A percentile compares a stretch with the other conserved stretches of the same genome.
Evolutionary conservation across 2,797 vertebrate species (phyloP).

Genomic region (Hirundo rustica): DNA sequence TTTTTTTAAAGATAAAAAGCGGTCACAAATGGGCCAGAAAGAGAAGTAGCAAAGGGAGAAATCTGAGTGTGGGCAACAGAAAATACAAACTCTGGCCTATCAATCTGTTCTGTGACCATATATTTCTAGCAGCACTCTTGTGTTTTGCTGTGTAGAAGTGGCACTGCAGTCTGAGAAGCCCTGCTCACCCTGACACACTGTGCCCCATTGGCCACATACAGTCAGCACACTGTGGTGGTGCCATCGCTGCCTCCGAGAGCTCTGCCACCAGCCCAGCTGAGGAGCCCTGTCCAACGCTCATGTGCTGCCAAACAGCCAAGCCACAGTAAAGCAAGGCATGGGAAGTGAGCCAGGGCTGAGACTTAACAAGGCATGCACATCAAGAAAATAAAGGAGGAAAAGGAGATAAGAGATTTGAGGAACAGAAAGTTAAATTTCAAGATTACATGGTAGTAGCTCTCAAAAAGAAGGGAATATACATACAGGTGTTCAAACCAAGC

Average conservation of each 20-base stretch:
- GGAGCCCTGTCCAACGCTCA: background rate
- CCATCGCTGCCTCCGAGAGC: rapidly evolving
- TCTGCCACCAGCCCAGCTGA: background rate
- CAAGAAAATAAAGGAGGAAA: background rate
- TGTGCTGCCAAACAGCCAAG: background rate
- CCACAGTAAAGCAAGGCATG: background rate
- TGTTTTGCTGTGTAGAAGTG: background rate
- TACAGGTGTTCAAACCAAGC: background rate
- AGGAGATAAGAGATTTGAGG: background rate
- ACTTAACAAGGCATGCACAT: background rate
- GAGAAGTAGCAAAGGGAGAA: background rate
- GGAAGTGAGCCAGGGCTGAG: background rate
- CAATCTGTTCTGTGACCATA: background rate
- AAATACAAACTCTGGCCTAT: background rate
- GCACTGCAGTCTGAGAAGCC: background rate
- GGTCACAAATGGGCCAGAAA: background rate
- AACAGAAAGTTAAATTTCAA: background rate
- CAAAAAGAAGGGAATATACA: background rate
- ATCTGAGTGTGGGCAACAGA: background rate
- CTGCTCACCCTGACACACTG: background rate
- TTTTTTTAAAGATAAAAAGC: background rate
- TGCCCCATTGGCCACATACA: background rate
- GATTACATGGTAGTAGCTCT: background rate
- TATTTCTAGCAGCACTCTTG: background rate
- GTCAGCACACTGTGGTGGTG: background rate